Percentiles rank a stretch among this genome's conserved stretches.
Conservation (phyloP, 2,797 vertebrate genomes). For the Poeciliopsis gracilis region DNA sequence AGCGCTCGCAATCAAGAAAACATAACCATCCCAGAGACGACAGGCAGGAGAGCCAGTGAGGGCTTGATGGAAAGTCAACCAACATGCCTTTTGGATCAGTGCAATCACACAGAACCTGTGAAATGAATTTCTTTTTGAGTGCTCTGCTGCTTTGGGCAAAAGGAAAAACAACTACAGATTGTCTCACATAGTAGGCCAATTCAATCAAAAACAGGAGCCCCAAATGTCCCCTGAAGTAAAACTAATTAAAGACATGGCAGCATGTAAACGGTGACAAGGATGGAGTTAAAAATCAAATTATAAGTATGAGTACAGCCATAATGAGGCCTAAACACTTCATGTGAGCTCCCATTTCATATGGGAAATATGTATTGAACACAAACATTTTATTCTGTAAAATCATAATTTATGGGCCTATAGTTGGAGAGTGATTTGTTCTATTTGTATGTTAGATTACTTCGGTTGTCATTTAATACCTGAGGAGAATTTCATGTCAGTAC, state of each 20-base stretch:
- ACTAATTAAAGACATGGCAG: not conserved
- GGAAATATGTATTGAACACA: not conserved
- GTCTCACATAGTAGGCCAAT: not conserved
- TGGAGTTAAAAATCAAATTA: not conserved
- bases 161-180: not conserved
- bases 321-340: not conserved
- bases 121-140: constrained; percentile 18
- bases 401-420: not conserved
- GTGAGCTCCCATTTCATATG: not conserved
- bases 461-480: not conserved
- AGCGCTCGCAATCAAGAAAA: constrained; percentile 45
- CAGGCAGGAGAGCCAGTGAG: constrained; percentile 20
- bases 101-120: constrained; percentile 10
- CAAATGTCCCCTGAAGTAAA: not conserved
- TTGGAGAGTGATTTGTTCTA: not conserved
- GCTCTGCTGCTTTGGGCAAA: not conserved
- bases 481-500: not conserved
- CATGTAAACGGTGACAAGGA: not conserved
- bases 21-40: constrained; percentile 28
- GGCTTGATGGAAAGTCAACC: constrained; percentile 29
- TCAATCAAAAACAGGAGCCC: not conserved
- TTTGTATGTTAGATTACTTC: not conserved
- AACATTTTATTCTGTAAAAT: not conserved
- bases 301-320: not conserved
- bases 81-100: constrained; percentile 19